Evolutionary conservation across 2,888 invertebrate genomes (phyloP).

Genomic region (Onthophagus sagittarius): DNA sequence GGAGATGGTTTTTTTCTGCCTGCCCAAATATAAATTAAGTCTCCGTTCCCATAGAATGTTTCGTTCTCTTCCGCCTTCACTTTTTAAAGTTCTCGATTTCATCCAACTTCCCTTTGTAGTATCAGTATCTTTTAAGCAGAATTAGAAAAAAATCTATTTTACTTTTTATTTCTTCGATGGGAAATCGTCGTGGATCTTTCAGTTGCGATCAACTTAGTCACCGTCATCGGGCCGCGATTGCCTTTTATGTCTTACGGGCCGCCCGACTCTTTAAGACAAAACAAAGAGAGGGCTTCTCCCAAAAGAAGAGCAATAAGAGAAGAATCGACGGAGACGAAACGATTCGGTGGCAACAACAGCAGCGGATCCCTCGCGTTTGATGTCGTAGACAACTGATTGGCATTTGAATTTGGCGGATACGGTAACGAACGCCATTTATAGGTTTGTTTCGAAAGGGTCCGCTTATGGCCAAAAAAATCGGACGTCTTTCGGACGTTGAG

Average conservation of each 20-base stretch:
- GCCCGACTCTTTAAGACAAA: neutral
- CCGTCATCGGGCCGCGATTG: neutral
- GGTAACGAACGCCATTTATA: slow-evolving; percentile 41
- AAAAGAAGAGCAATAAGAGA: neutral
- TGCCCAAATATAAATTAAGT: slow-evolving; percentile 31
- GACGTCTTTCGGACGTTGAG: slow-evolving; percentile 19
- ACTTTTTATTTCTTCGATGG: too few species aligned
- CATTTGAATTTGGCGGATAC: slow-evolving; percentile 42
- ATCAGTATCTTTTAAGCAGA: too few species aligned
- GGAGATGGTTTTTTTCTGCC: slow-evolving; percentile 18
- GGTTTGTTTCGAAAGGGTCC: slow-evolving; percentile 27
- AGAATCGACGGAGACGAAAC: neutral
- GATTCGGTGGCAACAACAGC: neutral
- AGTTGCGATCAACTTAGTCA: neutral
- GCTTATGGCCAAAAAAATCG: slow-evolving; percentile 10
- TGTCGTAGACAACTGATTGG: slow-evolving; percentile 33
- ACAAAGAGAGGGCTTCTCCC: neutral
- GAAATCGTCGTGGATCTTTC: neutral
- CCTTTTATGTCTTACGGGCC: neutral
- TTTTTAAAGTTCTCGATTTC: slow-evolving; percentile 18
- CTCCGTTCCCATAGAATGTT: slow-evolving; percentile 28
- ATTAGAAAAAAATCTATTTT: too few species aligned
- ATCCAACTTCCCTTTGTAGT: neutral
- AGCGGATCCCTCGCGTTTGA: neutral
- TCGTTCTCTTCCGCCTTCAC: slow-evolving; percentile 24